These are phyloP conservation scores for Sebastes iracundus DNA, from an alignment of 2,797 vertebrate species.

Conservation along the genomic window DNA sequence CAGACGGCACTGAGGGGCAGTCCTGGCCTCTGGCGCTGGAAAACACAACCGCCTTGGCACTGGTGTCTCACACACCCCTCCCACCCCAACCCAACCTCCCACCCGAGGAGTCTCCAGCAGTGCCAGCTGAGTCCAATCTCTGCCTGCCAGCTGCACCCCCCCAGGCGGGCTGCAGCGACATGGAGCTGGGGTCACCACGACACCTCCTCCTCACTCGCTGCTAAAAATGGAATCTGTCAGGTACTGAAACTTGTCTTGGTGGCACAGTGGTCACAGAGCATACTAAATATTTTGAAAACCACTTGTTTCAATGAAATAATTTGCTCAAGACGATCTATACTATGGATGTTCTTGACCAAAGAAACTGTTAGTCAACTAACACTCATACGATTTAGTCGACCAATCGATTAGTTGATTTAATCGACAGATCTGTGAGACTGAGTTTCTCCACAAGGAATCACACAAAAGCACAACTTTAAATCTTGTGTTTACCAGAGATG, in stretches of 20 bases:
- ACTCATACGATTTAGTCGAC: no score
- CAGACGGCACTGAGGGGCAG: conserved; percentile 28
- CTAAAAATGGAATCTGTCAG: conserved; percentile 59
- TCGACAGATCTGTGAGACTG: no score
- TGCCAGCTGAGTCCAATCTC: conserved; percentile 73
- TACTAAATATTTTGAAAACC: neutral
- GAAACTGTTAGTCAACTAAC: neutral
- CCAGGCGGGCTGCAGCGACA: conserved; percentile 37
- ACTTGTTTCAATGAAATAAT: neutral
- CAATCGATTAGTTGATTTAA: no score
- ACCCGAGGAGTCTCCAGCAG: conserved; percentile 42
- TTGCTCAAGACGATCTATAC: neutral
- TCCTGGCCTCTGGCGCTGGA: conserved; percentile 38
- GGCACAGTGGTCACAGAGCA: neutral
- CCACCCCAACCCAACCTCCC: conserved; percentile 22
- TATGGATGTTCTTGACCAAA: fast-evolving
- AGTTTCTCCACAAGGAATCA: no score
- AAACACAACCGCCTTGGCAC: conserved; percentile 42
- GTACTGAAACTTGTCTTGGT: conserved; percentile 16
- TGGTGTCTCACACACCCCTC: conserved; percentile 23
- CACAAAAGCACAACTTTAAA: no score
- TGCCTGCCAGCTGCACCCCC: conserved; percentile 64
- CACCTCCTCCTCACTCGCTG: conserved; percentile 33
- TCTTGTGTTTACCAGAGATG: no score
- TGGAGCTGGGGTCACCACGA: conserved; percentile 54